Percentiles rank a stretch among this genome's conserved stretches.
Conservation (phyloP, 1,140 invertebrate genomes). For the Whitmania pigra region DNA sequence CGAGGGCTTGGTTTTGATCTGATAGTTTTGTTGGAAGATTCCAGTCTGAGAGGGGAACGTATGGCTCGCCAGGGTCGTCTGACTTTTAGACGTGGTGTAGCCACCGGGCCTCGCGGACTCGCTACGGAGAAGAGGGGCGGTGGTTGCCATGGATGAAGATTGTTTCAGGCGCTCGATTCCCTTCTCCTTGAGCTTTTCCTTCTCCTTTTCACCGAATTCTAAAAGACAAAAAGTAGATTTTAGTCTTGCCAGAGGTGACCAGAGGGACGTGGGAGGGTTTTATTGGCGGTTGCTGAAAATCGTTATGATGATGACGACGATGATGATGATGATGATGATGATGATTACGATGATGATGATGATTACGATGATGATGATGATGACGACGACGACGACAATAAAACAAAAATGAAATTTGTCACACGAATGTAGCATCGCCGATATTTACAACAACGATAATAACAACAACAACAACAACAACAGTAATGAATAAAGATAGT, state of each 20-base stretch:
- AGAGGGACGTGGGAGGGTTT: background rate
- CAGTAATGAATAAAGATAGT: too few species aligned
- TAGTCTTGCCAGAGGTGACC: background rate
- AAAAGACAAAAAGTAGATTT: background rate
- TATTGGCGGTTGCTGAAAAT: background rate
- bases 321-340: background rate
- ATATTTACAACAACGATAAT: too few species aligned
- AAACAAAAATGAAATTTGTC: too few species aligned
- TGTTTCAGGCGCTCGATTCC: background rate
- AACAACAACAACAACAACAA: too few species aligned
- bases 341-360: too few species aligned
- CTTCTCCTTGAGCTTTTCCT: background rate
- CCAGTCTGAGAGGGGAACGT: background rate
- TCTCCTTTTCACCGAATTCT: background rate
- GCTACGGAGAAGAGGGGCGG: background rate
- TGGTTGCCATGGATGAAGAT: background rate
- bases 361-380: too few species aligned
- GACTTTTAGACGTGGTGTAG: background rate
- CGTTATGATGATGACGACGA: background rate
- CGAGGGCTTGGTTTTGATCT: background rate
- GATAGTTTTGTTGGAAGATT: constrained; percentile 5
- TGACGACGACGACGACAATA: too few species aligned
- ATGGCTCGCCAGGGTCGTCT: background rate
- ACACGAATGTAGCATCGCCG: too few species aligned
- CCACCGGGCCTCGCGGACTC: background rate